Evolutionary conservation across 2,888 invertebrate species (phyloP).

Genomic region (Hypena proboscidalis): DNA sequence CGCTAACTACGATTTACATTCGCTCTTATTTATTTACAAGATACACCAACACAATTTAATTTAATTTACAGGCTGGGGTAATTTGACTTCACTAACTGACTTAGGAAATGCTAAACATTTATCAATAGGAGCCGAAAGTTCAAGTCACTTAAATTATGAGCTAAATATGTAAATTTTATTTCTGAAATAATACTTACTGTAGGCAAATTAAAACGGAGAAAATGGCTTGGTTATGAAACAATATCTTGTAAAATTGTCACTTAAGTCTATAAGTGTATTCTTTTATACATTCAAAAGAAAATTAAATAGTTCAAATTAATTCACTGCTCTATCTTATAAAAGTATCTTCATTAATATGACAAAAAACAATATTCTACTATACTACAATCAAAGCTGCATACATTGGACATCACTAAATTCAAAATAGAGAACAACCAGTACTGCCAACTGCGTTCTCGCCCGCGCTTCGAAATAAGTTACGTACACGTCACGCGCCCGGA

Average conservation of each 20-base stretch:
- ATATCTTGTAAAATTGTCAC: too few relatives aligned
- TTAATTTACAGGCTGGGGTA: conserved; percentile 54
- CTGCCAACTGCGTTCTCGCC: conserved; percentile 26
- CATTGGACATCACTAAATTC: conserved; percentile 23
- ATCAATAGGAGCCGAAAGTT: conserved; percentile 15
- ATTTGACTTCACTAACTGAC: conserved; percentile 40
- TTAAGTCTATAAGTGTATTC: too few relatives aligned
- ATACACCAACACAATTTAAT: conserved; percentile 60
- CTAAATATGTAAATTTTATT: background rate
- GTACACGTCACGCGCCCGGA: conserved; percentile 46
- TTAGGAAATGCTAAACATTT: conserved; percentile 24
- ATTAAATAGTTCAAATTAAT: too few relatives aligned
- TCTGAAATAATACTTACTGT: conserved; percentile 7
- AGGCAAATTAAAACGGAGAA: background rate
- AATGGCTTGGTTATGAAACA: background rate
- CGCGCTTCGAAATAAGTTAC: conserved; percentile 75
- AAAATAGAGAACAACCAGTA: conserved; percentile 13
- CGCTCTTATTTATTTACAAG: conserved; percentile 69
- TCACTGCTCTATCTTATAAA: too few relatives aligned
- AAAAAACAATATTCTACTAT: background rate
- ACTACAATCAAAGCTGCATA: background rate
- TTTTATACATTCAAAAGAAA: too few relatives aligned
- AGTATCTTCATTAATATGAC: too few relatives aligned
- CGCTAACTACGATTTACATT: conserved; percentile 75
- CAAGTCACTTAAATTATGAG: background rate